Evolutionary conservation across 53 echinoderm and acorn worm genomes (phyloP).

Genomic region (Stichopus horrens): DNA sequence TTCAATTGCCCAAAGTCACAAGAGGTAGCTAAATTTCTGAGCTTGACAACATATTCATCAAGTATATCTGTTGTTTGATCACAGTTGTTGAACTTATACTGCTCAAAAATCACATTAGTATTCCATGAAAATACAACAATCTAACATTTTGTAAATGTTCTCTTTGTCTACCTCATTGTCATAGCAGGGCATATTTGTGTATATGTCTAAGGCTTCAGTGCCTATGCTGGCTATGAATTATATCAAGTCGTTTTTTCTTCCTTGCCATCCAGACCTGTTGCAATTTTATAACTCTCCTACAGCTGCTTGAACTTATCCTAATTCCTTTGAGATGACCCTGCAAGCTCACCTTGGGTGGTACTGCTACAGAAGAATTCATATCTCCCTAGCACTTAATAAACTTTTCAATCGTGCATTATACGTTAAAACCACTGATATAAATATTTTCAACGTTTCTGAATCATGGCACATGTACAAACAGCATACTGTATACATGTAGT

Average conservation of each 20-base stretch:
- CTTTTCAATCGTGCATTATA: no score
- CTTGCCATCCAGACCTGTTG: slow-evolving; percentile 48
- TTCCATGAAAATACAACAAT: slow-evolving; percentile 50
- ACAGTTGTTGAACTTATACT: slow-evolving; percentile 51
- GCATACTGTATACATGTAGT: no score
- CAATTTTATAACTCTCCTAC: slow-evolving; percentile 60
- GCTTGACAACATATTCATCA: slow-evolving; percentile 38
- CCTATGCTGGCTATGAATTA: slow-evolving; percentile 59
- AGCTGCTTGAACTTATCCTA: slow-evolving; percentile 65
- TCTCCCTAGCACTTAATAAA: no score
- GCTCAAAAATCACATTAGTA: slow-evolving; percentile 53
- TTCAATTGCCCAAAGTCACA: slow-evolving; percentile 45
- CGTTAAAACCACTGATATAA: no score
- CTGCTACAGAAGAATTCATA: slow-evolving; percentile 9
- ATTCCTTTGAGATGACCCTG: slow-evolving; percentile 60
- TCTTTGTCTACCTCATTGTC: slow-evolving; percentile 53
- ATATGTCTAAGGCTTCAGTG: slow-evolving; percentile 50
- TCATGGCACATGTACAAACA: no score
- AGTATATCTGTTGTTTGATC: slow-evolving; percentile 33
- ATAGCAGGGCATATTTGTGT: slow-evolving; percentile 55
- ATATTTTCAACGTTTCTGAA: no score
- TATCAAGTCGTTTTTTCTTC: slow-evolving; percentile 43
- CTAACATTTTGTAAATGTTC: slow-evolving; percentile 42
- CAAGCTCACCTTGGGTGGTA: background rate
- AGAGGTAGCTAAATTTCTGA: slow-evolving; percentile 30